Conservation (phyloP, 2,797 vertebrate species). For the Chaetophractus vellerosus region DNA sequence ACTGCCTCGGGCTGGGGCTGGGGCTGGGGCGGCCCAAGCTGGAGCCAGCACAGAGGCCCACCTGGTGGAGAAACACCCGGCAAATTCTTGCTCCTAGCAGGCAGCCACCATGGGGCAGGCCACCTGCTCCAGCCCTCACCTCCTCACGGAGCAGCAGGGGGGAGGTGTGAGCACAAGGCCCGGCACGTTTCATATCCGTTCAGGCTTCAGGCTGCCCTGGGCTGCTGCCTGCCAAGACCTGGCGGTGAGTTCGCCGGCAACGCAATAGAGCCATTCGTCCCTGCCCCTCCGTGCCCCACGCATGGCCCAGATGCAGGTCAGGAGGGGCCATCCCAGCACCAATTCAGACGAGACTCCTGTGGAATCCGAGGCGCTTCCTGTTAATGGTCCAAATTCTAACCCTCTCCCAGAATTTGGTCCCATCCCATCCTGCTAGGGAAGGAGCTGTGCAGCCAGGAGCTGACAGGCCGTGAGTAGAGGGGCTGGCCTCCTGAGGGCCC, state of each 20-base stretch:
- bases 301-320: rapidly evolving
- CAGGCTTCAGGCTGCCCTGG: neutral
- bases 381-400: neutral
- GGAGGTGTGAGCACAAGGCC: neutral
- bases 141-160: neutral
- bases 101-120: no score
- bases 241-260: rapidly evolving
- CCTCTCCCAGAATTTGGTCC: neutral
- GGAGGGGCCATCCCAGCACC: neutral
- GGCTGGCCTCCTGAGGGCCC: neutral
- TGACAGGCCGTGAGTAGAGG: neutral
- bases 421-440: neutral
- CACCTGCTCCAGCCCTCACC: rapidly evolving
- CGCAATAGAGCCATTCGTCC: no score
- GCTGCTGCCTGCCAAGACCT: neutral
- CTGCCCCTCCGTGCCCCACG: neutral
- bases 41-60: no score
- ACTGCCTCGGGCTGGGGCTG: no score
- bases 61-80: neutral
- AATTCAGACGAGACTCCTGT: neutral
- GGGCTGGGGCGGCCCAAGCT: no score
- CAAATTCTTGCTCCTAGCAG: neutral
- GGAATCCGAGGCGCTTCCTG: rapidly evolving
- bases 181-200: rapidly evolving
- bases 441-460: neutral